Conservation (phyloP, 2,113 vertebrate species). For the Pituophis catenifer region DNA sequence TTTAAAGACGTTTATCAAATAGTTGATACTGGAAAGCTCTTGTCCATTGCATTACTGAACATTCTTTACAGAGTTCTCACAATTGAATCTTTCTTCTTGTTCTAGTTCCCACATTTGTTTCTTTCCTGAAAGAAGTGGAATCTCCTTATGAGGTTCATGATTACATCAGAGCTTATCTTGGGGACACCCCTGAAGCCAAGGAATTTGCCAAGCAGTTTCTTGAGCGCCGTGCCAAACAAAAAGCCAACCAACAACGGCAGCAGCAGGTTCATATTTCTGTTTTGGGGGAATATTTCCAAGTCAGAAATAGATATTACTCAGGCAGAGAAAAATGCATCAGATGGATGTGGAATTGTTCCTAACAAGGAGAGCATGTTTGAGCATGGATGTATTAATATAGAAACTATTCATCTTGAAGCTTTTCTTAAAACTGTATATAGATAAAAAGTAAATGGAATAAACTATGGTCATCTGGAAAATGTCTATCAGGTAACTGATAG, state of each 20-base stretch:
- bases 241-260: conserved; percentile 84
- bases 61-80: background rate
- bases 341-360: background rate
- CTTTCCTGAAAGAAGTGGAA: conserved; percentile 98
- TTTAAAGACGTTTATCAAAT: background rate
- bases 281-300: background rate
- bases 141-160: conserved; percentile 98
- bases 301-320: fast-evolving
- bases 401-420: background rate
- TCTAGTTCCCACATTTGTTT: conserved; percentile 96
- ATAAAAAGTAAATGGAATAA: background rate
- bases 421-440: background rate
- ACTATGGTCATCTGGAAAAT: background rate
- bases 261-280: conserved; percentile 64
- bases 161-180: conserved; percentile 94
- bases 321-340: background rate
- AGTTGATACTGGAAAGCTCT: background rate
- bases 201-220: conserved; percentile 99
- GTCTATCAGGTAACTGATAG: background rate
- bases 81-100: conserved; percentile 39
- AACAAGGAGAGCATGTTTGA: background rate
- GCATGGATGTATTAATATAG: background rate
- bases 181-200: conserved; percentile 96
- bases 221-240: conserved; percentile 99
- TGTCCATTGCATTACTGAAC: background rate